Conservation (phyloP, 2,797 vertebrate species). For the Mormyrops attenuatus region DNA sequence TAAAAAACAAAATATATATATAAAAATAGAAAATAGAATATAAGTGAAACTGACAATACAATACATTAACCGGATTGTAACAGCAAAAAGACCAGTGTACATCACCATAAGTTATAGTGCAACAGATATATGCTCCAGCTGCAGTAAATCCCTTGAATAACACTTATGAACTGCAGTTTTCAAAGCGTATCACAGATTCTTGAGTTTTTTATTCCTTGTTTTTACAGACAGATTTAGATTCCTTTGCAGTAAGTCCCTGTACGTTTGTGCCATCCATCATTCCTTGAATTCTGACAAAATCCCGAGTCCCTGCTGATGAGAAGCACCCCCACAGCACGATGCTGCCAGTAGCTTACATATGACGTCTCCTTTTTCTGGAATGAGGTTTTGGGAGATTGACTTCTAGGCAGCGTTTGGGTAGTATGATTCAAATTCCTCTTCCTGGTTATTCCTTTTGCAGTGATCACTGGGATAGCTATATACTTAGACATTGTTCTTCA, state of each 20-base stretch:
- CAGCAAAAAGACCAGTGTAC: too few relatives aligned
- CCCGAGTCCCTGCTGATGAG: background rate
- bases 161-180: background rate
- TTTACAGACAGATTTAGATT: background rate
- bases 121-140: background rate
- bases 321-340: background rate
- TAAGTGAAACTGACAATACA: too few relatives aligned
- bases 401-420: background rate
- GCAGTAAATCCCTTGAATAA: background rate
- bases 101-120: too few relatives aligned
- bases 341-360: background rate
- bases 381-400: background rate
- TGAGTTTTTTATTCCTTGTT: background rate
- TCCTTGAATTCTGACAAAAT: background rate
- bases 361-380: background rate
- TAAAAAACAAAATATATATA: too few relatives aligned
- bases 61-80: too few relatives aligned
- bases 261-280: background rate
- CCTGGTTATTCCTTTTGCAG: background rate
- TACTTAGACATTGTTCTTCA: background rate
- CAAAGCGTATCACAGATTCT: background rate
- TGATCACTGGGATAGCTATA: background rate
- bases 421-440: background rate
- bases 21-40: too few relatives aligned
- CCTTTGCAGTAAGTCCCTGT: background rate